A percentile compares a stretch with the other conserved stretches of the same genome.
Conservation (phyloP, 2,797 vertebrate genomes). For the Numenius phaeopus region DNA sequence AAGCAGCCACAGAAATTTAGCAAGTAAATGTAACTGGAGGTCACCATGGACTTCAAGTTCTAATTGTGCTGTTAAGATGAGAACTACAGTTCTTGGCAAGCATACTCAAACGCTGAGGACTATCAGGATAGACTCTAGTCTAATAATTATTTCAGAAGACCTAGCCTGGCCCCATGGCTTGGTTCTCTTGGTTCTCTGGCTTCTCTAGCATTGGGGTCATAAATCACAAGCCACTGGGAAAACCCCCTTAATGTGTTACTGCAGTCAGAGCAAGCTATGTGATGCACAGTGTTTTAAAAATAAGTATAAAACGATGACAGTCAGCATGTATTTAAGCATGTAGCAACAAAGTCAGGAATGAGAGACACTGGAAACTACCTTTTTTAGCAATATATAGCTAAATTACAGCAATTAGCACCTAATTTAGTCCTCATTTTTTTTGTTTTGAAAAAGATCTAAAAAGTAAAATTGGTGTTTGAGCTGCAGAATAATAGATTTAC, state of each 20-base stretch:
- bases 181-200: neutral
- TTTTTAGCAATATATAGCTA: neutral
- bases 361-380: neutral
- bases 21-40: neutral
- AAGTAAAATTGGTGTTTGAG: neutral
- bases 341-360: neutral
- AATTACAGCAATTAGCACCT: neutral
- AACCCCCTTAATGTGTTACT: neutral
- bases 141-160: neutral
- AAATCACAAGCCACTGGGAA: neutral
- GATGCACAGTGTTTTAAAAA: neutral
- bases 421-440: neutral
- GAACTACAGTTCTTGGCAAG: neutral
- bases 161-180: neutral
- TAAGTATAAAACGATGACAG: neutral
- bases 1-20: neutral
- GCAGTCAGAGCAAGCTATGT: neutral
- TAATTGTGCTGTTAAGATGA: neutral
- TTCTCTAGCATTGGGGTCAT: neutral
- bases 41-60: neutral
- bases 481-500: neutral
- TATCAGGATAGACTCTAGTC: neutral
- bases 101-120: neutral
- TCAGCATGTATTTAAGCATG: neutral
- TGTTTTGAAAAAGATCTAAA: neutral